A percentile compares a stretch with the other conserved stretches of the same genome.
These are phyloP conservation scores for Monodelphis domestica DNA, from an alignment of 2,797 vertebrate genomes.

Conservation along the genomic window DNA sequence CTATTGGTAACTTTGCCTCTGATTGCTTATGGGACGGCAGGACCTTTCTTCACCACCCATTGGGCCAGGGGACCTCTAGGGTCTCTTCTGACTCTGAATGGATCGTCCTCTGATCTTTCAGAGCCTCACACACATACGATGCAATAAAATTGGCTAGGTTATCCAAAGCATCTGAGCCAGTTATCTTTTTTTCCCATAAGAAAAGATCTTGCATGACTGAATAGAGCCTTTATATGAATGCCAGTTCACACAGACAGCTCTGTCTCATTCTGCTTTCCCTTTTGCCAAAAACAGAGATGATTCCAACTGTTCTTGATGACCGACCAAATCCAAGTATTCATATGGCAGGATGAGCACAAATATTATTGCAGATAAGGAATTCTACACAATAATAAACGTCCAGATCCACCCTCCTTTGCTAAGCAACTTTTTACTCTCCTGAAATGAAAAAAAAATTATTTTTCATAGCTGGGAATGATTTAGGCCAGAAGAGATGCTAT, in stretches of 20 bases:
- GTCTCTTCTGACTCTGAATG: background rate
- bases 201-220: constrained; percentile 37
- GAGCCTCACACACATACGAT: background rate
- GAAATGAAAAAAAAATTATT: background rate
- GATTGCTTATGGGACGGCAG: background rate
- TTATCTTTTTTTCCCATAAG: constrained; percentile 27
- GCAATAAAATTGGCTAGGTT: constrained; percentile 38
- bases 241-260: constrained; percentile 9
- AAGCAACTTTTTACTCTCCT: background rate
- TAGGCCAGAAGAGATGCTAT: background rate
- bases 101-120: background rate
- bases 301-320: constrained; percentile 24
- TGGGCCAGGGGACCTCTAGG: background rate
- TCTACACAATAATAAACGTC: constrained; percentile 19
- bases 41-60: background rate
- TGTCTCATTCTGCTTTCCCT: constrained; percentile 2
- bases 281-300: constrained; percentile 19
- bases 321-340: background rate
- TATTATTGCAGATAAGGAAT: constrained; percentile 7
- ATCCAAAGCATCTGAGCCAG: background rate
- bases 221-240: constrained; percentile 34
- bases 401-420: background rate
- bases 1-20: background rate
- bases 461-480: constrained; percentile 14
- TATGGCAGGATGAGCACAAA: constrained; percentile 17